phyloP scores from a whole-genome alignment of 2,113 vertebrate species.

The Ammodytes dubius region DNA sequence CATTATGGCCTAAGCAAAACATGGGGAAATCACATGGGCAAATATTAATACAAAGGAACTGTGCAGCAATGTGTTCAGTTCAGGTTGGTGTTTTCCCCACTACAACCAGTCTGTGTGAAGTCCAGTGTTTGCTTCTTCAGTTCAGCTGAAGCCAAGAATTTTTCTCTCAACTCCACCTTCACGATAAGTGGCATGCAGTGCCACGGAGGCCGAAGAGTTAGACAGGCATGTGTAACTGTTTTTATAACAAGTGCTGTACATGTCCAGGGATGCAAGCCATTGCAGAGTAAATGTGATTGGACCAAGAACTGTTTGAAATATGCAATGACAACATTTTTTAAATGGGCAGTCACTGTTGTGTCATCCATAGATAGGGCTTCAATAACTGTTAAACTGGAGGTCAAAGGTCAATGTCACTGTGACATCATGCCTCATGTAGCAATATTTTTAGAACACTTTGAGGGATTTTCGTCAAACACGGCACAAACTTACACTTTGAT shows the following conservation, averaged over 20 bases:
- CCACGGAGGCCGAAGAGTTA: slow-evolving; percentile 16
- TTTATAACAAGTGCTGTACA: slow-evolving; percentile 24
- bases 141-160: neutral
- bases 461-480: no score
- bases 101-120: neutral
- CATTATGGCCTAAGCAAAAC: neutral
- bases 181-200: slow-evolving; percentile 15
- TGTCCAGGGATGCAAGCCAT: slow-evolving; percentile 16
- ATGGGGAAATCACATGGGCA: neutral
- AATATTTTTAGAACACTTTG: no score
- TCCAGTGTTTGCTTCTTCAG: neutral
- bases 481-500: no score
- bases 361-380: neutral
- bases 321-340: slow-evolving; percentile 9
- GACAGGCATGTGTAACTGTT: slow-evolving; percentile 9
- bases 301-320: slow-evolving; percentile 14
- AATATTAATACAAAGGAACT: neutral
- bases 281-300: neutral
- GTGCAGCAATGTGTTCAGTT: neutral
- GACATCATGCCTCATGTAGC: no score
- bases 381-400: neutral
- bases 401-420: no score
- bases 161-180: neutral
- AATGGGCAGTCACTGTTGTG: neutral
- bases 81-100: neutral